Evolutionary conservation across 92 coral and sea anemone species (phyloP).

Genomic region (Micromussa lordhowensis): DNA sequence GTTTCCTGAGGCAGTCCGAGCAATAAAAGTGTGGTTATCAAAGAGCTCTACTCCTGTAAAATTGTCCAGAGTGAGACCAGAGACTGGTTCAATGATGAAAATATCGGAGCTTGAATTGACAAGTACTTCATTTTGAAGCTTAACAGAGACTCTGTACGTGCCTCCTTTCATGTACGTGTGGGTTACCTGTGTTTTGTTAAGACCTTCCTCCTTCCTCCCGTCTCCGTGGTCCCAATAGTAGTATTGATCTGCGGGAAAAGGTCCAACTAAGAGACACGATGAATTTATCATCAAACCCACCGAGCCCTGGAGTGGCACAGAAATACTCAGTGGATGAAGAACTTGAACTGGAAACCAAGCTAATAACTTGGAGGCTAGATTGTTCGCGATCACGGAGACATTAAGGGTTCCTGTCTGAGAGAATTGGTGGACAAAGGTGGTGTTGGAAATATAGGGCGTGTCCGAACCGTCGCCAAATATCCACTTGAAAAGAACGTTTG

Average conservation of each 20-base stretch:
- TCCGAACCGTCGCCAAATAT: slow-evolving; percentile 66
- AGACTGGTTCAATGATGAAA: slow-evolving; percentile 73
- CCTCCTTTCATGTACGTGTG: slow-evolving; percentile 73
- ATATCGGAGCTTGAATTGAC: slow-evolving; percentile 48
- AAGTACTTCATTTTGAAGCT: slow-evolving; percentile 15
- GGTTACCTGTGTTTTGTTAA: slow-evolving; percentile 35
- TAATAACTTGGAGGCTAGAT: slow-evolving; percentile 55
- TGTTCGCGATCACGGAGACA: slow-evolving; percentile 74
- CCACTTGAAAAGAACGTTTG: slow-evolving; percentile 75
- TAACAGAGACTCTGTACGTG: slow-evolving; percentile 53
- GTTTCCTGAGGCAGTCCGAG: slow-evolving; percentile 73
- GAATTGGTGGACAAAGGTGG: slow-evolving; percentile 48
- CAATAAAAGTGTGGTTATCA: slow-evolving; percentile 68
- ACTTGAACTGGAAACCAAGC: slow-evolving; percentile 62
- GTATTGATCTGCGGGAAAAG: slow-evolving; percentile 29
- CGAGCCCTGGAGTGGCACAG: slow-evolving; percentile 50
- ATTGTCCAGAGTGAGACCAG: slow-evolving; percentile 63
- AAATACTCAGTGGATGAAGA: slow-evolving; percentile 55
- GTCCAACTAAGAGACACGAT: slow-evolving; percentile 50
- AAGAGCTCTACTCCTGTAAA: slow-evolving; percentile 74
- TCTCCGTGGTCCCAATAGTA: slow-evolving; percentile 84
- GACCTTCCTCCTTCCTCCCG: slow-evolving; percentile 48
- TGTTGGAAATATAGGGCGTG: slow-evolving; percentile 56
- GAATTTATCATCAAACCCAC: slow-evolving; percentile 19
- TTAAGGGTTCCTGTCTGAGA: slow-evolving; percentile 53